A percentile compares a stretch with the other conserved stretches of the same genome.
Evolutionary conservation across 2,888 invertebrate species (phyloP).

Genomic region (Epistrophella euchroma): DNA sequence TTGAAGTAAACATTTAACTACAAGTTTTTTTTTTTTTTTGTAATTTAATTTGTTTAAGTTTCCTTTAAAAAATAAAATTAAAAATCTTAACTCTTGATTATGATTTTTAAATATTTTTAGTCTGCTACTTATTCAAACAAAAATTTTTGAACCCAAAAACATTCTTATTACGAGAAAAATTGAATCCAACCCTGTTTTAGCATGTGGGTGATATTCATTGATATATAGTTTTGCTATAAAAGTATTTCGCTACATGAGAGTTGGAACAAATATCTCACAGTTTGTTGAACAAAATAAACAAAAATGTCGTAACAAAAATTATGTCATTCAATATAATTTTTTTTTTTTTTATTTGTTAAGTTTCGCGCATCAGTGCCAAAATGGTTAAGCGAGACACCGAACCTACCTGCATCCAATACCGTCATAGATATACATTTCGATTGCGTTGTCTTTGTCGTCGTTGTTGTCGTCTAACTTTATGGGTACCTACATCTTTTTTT

Average conservation of each 20-base stretch:
- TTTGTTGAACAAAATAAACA: conserved; percentile 39
- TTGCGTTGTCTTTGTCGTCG: not conserved
- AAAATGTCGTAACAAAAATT: conserved; percentile 63
- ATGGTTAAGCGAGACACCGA: not conserved
- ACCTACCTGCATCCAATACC: not conserved
- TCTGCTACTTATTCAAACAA: too few relatives aligned
- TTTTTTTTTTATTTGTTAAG: conserved; percentile 1
- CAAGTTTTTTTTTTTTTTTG: too few relatives aligned
- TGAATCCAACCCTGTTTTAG: not conserved
- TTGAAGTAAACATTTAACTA: too few relatives aligned
- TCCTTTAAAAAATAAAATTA: too few relatives aligned
- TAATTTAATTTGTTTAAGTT: too few relatives aligned
- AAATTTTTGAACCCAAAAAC: too few relatives aligned
- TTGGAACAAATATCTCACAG: conserved; percentile 33
- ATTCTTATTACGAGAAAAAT: too few relatives aligned
- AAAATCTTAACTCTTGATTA: too few relatives aligned
- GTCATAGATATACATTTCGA: not conserved
- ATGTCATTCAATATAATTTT: conserved; percentile 50
- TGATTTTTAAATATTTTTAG: too few relatives aligned
- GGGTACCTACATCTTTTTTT: not conserved
- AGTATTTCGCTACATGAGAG: not conserved
- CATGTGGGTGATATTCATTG: conserved; percentile 42
- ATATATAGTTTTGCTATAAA: not conserved
- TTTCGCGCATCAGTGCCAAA: not conserved
- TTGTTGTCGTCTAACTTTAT: not conserved